Conservation (phyloP, 1,140 invertebrate species). For the Drosophila chauvacae region DNA sequence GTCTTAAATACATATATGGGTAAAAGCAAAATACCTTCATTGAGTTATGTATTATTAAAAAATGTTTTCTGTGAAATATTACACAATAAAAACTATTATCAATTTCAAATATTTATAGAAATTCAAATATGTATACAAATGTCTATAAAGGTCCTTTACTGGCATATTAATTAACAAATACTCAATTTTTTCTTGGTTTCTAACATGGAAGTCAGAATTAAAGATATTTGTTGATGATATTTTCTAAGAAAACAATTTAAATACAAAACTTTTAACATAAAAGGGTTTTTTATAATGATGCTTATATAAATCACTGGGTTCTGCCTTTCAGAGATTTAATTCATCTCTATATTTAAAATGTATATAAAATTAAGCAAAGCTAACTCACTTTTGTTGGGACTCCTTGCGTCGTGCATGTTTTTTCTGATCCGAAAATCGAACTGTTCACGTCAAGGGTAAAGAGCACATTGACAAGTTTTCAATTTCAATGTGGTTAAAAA, state of each 20-base stretch:
- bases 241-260: not conserved
- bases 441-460: constrained; percentile 47
- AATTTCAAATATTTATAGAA: not conserved
- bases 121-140: not conserved
- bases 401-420: constrained; percentile 40
- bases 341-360: not conserved
- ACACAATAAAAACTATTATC: no score
- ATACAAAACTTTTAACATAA: not conserved
- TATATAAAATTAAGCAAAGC: not conserved
- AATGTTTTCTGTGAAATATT: not conserved
- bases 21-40: not conserved
- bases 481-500: constrained; percentile 43
- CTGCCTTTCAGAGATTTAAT: no score
- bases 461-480: constrained; percentile 58
- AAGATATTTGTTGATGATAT: not conserved
- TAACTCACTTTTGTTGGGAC: constrained; percentile 48
- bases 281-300: not conserved
- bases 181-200: not conserved
- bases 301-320: no score
- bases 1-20: not conserved
- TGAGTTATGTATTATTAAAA: no score
- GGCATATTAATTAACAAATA: no score
- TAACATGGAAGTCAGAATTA: not conserved
- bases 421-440: constrained; percentile 38
- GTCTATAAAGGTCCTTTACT: not conserved